Evolutionary conservation across 2,797 vertebrate genomes (phyloP).

Genomic region (Manis crassicaudata): DNA sequence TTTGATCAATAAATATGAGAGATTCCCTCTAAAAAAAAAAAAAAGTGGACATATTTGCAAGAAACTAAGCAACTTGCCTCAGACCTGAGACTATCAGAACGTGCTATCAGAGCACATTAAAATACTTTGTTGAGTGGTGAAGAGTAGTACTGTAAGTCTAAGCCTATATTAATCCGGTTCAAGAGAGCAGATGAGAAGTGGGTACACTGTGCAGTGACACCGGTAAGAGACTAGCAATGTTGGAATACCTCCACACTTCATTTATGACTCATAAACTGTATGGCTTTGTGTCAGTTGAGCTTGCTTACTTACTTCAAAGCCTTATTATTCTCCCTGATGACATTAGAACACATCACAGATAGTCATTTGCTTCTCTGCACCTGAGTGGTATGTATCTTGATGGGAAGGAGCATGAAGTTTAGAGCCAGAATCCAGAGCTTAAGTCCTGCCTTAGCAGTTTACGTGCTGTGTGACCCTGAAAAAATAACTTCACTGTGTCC

Average conservation of each 20-base stretch:
- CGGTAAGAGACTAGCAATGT: not conserved
- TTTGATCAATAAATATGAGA: too few relatives aligned
- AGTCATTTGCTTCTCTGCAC: fast-evolving
- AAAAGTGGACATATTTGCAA: not conserved
- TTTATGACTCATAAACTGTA: not conserved
- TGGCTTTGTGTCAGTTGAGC: not conserved
- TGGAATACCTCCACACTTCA: not conserved
- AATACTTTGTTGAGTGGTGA: not conserved
- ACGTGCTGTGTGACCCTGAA: not conserved
- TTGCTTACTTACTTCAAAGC: not conserved
- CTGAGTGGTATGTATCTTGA: too few relatives aligned
- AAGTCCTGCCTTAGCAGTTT: not conserved
- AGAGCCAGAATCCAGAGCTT: not conserved
- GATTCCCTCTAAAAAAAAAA: too few relatives aligned
- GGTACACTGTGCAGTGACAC: too few relatives aligned
- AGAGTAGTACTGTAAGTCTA: not conserved
- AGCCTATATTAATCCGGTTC: not conserved
- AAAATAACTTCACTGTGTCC: not conserved
- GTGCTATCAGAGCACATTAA: too few relatives aligned
- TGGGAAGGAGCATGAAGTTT: not conserved
- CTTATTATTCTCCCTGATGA: not conserved
- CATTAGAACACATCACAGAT: not conserved
- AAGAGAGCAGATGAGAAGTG: not conserved
- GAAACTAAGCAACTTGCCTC: not conserved
- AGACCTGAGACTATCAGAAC: not conserved